Base-by-base conservation (phyloP, 23 tunicate species). In the Phallusia fumigata region DNA sequence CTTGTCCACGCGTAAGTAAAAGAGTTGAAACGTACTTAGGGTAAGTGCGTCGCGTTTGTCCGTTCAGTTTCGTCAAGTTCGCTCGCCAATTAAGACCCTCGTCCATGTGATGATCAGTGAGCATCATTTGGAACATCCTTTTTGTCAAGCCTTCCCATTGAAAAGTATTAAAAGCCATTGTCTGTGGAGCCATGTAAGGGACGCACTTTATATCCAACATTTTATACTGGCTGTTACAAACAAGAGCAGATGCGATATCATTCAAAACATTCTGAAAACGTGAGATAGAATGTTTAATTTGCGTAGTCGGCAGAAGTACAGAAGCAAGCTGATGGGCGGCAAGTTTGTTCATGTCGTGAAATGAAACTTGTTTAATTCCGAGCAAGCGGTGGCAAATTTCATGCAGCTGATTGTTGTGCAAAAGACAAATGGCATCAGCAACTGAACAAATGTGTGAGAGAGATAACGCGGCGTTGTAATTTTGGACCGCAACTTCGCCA, bases 401-500 rank as follows among this genome's bases (percentile, higher is more conserved):
- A 79, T 90, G 95, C 24, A 96, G 72, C 49, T 80, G 69, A 74
- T 91, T 85, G 73, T 96, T 96, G 19, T 91, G 92, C 73, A 87
- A 50, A 15, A 89, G 75, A 28, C 91, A 80, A 34, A 65, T 75
- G 16, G 89, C 99, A 82, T 84, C 86, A 3, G 93, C 44, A 19
- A 88, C 65, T 16, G 78, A 32, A 36, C 77, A 69, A 31, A 85
- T 88, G 77, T 84, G 80, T 18, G 93, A 79, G 15, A 96, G 86
- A 16, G 99, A 84, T 16, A 96, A 75, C 19, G 88, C 50, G 16
- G 99, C 96, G 73, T 96, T 96, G 79, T 87, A 96, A 79, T 88
- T 88, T 83, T 96, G 99, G 3, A 96, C 99, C 22, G 96, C 99
- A 19, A 96, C 99, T 81, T 96, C 99, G 6, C 99, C 99, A 33